These are phyloP conservation scores for Bombus confusus DNA, from an alignment of 1,140 invertebrate genomes.

Conservation along the genomic window DNA sequence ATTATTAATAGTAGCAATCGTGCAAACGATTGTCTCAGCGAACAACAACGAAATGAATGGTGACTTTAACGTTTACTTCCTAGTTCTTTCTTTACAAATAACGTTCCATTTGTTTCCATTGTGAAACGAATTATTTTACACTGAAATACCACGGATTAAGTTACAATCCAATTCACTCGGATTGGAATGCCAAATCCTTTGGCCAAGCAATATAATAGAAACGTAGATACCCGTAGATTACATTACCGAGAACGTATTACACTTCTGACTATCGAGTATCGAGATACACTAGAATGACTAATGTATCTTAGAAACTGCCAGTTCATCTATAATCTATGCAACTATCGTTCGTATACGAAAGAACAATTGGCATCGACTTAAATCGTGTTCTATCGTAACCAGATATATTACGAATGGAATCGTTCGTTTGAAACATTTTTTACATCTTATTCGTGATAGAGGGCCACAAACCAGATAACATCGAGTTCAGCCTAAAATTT, in stretches of 20 bases:
- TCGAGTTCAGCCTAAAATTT: not conserved
- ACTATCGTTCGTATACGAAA: not conserved
- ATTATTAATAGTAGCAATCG: too few species aligned
- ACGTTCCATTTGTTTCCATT: not conserved
- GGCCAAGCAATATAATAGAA: conserved; percentile 27
- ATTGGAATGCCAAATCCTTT: conserved; percentile 28
- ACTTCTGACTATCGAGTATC: conserved; percentile 17
- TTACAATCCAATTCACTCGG: conserved; percentile 7
- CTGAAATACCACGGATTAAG: not conserved
- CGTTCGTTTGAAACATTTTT: not conserved
- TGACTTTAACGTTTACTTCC: not conserved
- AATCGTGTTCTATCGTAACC: not conserved
- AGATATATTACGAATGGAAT: too few species aligned
- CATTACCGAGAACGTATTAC: conserved; percentile 34
- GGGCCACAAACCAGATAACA: not conserved
- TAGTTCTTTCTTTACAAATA: not conserved
- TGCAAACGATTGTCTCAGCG: too few species aligned
- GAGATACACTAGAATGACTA: conserved; percentile 5
- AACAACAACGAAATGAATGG: too few species aligned
- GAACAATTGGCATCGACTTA: not conserved
- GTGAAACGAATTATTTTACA: not conserved
- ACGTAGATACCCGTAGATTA: conserved; percentile 29
- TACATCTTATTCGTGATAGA: not conserved
- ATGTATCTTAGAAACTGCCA: not conserved
- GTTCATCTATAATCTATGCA: not conserved